Evolutionary conservation across 1,140 invertebrate species (phyloP), one percentile per base, ranked within the genome.

Genomic region (Calephelis virginiensis): DNA sequence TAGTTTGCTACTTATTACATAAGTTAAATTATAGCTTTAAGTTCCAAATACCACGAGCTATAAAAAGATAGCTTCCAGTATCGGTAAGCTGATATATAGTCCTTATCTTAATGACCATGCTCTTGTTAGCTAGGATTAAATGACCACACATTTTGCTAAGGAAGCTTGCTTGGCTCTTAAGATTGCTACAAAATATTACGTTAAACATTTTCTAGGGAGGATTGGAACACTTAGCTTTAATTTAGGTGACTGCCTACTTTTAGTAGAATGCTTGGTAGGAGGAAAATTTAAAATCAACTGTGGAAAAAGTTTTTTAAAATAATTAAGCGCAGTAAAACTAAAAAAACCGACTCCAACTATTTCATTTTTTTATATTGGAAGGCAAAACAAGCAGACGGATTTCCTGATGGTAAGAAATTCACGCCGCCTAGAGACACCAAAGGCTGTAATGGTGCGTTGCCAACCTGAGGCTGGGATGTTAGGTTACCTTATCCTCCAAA

Each of bases 51-150:
- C 53, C 53, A 1, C 53, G 12, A 37, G 28, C 10, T 12, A 38
- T 14, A 43, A 43, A 13, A 56, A 50, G 43, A 62, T 47, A 62
- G n/a, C 43, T 11, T 50, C 47, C 28, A 64, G 50, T 49, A 50
- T 49, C 14, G 40, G 68, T 13, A 63, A 71, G 65, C 62, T 71
- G 70, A 76, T 76, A 73, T 68, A 76, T 76, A 65, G 67, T 67
- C 66, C 66, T 69, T 73, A 71, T 76, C 71, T 73, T 73, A 76
- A 76, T 76, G 72, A 73, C 71, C 64, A 62, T 69, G 62, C 66
- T 68, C 70, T 68, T 73, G 71, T 76, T 76, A 76, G 63, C 68
- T 53, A 40, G 69, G 67, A 72, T 76, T 74, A 74, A 74, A 67
- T 74, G 70, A 62, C 74, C 71, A 68, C 66, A 68, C 49, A 68